These are phyloP conservation scores for Gallinago jamesoni DNA, from an alignment of 2,113 vertebrate genomes.

Conservation along the genomic window DNA sequence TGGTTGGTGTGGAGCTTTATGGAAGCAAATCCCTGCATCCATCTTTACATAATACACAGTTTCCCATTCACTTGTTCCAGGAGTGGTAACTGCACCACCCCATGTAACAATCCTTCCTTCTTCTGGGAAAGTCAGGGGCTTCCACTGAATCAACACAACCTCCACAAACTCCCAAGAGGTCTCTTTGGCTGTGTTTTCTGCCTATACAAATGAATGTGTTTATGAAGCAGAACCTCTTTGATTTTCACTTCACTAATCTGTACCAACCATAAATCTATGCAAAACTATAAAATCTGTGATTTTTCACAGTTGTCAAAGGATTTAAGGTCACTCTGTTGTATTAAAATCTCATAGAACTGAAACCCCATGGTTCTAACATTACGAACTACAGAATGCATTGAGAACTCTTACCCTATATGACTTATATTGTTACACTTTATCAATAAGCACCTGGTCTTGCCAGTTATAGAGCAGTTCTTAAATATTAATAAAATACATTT, in stretches of 20 bases:
- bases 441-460: neutral
- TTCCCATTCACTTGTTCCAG: neutral
- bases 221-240: neutral
- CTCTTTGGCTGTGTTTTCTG: neutral
- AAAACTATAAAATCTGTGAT: neutral
- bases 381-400: neutral
- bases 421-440: neutral
- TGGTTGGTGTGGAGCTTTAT: neutral
- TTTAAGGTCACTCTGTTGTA: neutral
- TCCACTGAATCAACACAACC: neutral
- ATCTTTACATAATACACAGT: neutral
- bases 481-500: slow-evolving; percentile 16
- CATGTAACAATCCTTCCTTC: neutral
- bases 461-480: neutral
- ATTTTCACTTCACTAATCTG: neutral
- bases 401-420: neutral
- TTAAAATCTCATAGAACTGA: neutral
- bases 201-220: neutral
- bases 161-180: neutral
- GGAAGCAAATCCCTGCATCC: neutral
- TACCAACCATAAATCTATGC: neutral
- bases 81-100: neutral
- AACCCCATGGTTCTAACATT: neutral
- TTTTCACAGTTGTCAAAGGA: neutral
- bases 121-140: neutral